These are phyloP conservation scores for Miniopterus natalensis DNA, from an alignment of 2,113 vertebrate genomes.

Conservation along the genomic window DNA sequence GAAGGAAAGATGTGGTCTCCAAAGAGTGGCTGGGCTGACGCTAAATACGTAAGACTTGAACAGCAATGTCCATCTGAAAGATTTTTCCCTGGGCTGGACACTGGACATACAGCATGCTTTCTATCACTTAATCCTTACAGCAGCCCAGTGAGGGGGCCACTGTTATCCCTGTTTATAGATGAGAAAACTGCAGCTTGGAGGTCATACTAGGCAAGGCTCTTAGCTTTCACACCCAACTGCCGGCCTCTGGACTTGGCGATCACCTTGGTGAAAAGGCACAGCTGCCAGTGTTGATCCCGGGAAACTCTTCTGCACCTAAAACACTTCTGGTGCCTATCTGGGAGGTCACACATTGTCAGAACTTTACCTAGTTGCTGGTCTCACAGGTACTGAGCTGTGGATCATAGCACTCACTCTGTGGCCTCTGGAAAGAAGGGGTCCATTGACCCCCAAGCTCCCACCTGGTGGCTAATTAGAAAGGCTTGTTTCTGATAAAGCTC, in stretches of 20 bases:
- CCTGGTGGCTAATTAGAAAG: neutral
- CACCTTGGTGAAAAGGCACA: neutral
- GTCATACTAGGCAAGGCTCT: neutral
- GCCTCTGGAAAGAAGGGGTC: neutral
- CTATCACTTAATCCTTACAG: neutral
- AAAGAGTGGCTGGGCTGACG: constrained; percentile 99
- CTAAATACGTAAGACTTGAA: constrained; percentile 95
- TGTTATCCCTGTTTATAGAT: neutral
- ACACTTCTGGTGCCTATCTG: neutral
- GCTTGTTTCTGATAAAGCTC: neutral
- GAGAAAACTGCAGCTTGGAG: neutral
- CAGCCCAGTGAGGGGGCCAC: neutral
- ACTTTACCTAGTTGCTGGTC: neutral
- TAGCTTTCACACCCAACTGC: neutral
- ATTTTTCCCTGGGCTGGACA: neutral
- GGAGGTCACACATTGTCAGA: neutral
- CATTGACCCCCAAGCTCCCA: neutral
- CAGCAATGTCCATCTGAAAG: neutral
- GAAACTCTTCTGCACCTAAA: neutral
- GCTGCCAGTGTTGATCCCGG: neutral
- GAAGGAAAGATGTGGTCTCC: constrained; percentile 99
- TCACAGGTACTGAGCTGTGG: neutral
- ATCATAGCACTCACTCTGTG: neutral
- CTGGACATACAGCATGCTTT: rapidly evolving
- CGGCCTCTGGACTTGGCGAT: neutral